phyloP scores from a whole-genome alignment of 2,113 vertebrate species.

The Tragelaphus scriptus region DNA sequence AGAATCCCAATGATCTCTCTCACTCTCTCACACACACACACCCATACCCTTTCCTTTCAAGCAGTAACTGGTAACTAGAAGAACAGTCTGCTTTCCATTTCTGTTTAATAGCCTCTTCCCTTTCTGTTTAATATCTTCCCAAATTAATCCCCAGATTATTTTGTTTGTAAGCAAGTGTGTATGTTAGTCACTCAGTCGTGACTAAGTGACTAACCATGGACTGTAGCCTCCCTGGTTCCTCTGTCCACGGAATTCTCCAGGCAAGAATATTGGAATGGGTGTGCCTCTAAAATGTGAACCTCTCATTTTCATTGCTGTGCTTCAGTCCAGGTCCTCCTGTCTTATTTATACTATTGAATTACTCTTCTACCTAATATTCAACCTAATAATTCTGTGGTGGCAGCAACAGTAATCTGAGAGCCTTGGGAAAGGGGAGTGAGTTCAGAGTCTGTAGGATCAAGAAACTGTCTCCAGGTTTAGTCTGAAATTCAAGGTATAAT shows the following conservation, averaged over 20 bases:
- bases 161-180: neutral
- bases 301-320: neutral
- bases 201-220: neutral
- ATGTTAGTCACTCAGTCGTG: neutral
- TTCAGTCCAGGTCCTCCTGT: neutral
- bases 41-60: neutral
- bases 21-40: neutral
- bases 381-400: neutral
- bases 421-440: neutral
- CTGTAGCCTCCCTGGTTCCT: neutral
- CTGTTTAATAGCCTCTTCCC: neutral
- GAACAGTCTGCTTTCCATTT: neutral
- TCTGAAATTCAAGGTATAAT: neutral
- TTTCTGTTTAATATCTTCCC: neutral
- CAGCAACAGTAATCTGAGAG: neutral
- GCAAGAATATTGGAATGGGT: neutral
- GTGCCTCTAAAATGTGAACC: neutral
- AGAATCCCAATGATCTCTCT: neutral
- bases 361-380: neutral
- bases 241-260: neutral
- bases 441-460: neutral
- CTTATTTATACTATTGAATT: neutral
- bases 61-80: neutral
- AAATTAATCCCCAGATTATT: neutral
- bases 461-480: neutral